Evolutionary conservation across 2,113 vertebrate genomes (phyloP).

Genomic region (Urocitellus parryii): DNA sequence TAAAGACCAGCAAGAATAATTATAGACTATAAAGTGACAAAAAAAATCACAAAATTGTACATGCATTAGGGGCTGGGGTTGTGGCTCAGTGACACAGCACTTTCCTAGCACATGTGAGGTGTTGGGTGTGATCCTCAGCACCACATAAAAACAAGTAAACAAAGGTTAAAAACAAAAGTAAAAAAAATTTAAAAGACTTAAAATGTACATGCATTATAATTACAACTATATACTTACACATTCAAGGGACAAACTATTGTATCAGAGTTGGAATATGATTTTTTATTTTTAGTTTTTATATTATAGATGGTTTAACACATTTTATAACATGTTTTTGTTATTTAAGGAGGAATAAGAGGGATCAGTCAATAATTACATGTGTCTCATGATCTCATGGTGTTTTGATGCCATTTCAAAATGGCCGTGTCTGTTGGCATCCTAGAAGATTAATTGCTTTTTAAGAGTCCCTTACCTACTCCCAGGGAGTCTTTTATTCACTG

Average conservation of each 20-base stretch:
- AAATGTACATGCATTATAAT: not conserved
- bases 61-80: not conserved
- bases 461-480: not conserved
- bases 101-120: too few relatives aligned
- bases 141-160: too few relatives aligned
- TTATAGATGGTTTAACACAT: not conserved
- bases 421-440: accelerated
- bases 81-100: too few relatives aligned
- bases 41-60: not conserved
- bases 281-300: not conserved
- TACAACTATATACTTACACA: not conserved
- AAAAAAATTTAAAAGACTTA: not conserved
- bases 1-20: constrained; percentile 28
- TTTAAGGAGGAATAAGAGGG: not conserved
- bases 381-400: accelerated
- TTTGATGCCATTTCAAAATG: not conserved
- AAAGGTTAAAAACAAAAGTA: too few relatives aligned
- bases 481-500: not conserved
- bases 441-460: not conserved
- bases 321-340: not conserved
- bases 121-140: too few relatives aligned
- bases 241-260: not conserved
- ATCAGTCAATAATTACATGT: not conserved
- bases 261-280: not conserved
- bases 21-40: not conserved